Percentiles rank a stretch among this genome's conserved stretches.
Conservation (phyloP, 2,113 vertebrate genomes). For the Barbus barbus region DNA sequence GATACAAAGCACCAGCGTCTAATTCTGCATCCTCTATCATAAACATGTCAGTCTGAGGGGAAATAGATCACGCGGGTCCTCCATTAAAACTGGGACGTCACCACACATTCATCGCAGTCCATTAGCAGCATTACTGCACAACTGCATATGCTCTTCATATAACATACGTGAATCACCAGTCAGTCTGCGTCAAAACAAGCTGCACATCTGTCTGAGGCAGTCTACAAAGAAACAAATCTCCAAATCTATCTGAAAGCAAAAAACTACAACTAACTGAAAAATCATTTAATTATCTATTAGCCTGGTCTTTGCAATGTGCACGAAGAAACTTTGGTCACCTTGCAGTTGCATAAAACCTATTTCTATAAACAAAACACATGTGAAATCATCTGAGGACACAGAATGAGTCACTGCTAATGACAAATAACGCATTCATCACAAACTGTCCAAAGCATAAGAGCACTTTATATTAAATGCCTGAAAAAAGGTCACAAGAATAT, state of each 20-base stretch:
- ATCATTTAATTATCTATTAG: background rate
- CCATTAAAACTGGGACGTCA: background rate
- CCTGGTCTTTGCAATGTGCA: background rate
- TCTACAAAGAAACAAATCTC: background rate
- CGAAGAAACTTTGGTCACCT: background rate
- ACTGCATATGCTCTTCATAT: background rate
- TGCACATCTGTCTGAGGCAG: too few relatives aligned
- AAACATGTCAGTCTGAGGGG: background rate
- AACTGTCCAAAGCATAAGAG: background rate
- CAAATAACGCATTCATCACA: background rate
- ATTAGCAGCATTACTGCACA: slow-evolving; percentile 12
- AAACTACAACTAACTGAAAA: background rate
- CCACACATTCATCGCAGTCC: slow-evolving; percentile 12
- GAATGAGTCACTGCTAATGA: background rate
- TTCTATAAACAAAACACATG: background rate
- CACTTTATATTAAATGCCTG: background rate
- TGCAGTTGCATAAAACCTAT: background rate
- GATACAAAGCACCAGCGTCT: background rate
- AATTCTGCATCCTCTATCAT: background rate
- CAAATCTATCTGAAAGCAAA: too few relatives aligned
- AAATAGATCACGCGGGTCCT: background rate
- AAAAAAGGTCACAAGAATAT: background rate
- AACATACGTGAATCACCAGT: background rate
- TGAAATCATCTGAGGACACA: background rate
- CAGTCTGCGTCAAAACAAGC: background rate